Conservation (phyloP, 2,888 invertebrate species). For the Yponomeuta plumbellus region DNA sequence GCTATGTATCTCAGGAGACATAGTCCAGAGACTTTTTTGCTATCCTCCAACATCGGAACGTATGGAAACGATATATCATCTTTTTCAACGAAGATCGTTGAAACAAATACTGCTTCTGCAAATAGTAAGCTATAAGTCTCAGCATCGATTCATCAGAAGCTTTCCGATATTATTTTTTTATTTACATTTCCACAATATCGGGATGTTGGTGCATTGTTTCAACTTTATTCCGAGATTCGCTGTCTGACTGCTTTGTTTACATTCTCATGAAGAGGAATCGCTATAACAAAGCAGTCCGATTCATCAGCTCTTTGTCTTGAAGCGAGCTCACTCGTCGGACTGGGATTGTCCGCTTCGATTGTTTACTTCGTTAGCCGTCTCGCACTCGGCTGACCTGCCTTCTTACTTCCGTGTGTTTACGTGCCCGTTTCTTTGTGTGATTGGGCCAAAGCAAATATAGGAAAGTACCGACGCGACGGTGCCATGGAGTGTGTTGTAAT, state of each 20-base stretch:
- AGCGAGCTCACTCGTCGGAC: slow-evolving; percentile 44
- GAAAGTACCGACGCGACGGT: neutral
- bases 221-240: slow-evolving; percentile 1
- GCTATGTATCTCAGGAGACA: slow-evolving; percentile 27
- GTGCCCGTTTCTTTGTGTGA: slow-evolving; percentile 9
- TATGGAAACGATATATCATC: slow-evolving; percentile 4
- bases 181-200: neutral
- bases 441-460: slow-evolving; percentile 5
- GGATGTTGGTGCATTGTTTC: slow-evolving; percentile 10
- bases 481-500: neutral
- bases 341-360: slow-evolving; percentile 60
- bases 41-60: slow-evolving; percentile 13
- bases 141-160: neutral
- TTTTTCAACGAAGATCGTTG: neutral
- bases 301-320: slow-evolving; percentile 62
- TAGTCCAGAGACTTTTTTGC: slow-evolving; percentile 3
- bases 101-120: neutral
- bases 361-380: slow-evolving; percentile 71
- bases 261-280: slow-evolving; percentile 39
- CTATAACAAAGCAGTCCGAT: slow-evolving; percentile 59
- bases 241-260: slow-evolving; percentile 37
- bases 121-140: neutral
- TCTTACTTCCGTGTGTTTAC: slow-evolving; percentile 8
- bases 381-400: slow-evolving; percentile 35
- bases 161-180: neutral